These are phyloP conservation scores for Archegozetes longisetosus DNA, from an alignment of 1,140 invertebrate genomes.

Conservation along the genomic window DNA sequence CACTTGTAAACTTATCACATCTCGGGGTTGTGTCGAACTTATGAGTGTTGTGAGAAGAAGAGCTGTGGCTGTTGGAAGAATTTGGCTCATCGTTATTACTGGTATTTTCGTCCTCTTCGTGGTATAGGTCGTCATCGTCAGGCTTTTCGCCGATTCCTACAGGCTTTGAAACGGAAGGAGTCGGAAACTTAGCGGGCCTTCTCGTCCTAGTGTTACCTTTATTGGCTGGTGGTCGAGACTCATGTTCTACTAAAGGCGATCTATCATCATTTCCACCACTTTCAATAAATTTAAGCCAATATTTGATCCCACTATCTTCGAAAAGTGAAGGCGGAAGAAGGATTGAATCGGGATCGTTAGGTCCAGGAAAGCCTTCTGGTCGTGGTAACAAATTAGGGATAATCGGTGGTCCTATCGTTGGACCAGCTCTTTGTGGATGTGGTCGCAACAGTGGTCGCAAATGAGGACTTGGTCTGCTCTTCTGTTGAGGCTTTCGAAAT, in stretches of 20 bases:
- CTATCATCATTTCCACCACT: constrained; percentile 3
- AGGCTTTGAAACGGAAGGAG: background rate
- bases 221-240: background rate
- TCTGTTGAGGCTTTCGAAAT: background rate
- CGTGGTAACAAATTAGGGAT: background rate
- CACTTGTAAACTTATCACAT: constrained; percentile 55
- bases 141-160: background rate
- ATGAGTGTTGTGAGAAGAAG: background rate
- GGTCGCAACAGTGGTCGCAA: background rate
- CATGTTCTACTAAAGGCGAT: background rate
- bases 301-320: constrained; percentile 12
- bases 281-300: constrained; percentile 17
- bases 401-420: background rate
- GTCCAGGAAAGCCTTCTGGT: constrained; percentile 7
- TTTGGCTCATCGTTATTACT: background rate
- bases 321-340: constrained; percentile 4
- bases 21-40: constrained; percentile 22
- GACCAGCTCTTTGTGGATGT: background rate
- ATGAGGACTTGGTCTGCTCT: background rate
- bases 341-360: constrained; percentile 7
- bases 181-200: background rate
- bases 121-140: background rate
- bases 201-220: background rate
- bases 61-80: background rate
- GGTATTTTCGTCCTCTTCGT: background rate